Base-by-base conservation (phyloP, 2,797 vertebrate genomes). In the Otolemur crassicaudatus region DNA sequence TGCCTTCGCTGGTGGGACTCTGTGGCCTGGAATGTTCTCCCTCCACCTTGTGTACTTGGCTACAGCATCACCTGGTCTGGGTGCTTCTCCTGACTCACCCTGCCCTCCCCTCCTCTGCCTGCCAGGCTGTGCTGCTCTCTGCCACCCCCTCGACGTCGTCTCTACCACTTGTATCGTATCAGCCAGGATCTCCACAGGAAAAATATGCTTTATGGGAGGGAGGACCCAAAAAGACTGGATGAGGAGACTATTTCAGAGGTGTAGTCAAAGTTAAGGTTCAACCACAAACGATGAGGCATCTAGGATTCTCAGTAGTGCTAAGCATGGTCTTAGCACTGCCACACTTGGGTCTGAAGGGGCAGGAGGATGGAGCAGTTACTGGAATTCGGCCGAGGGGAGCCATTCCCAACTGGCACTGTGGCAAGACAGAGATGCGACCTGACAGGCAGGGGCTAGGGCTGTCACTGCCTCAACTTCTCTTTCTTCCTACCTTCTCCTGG, bases 11-110 rank as follows among this genome's bases (percentile, higher is more conserved):
- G 8, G 11, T 20, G n/a, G 29, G 31, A 16, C 60, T 56, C 4
- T 37, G 27, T 46, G 70, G 49, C 69, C 23, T 43, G n/a, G 87
- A 49, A 1, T 7, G 72, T 3, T 3, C 65, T 34, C 22, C 25
- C 31, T 58, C 29, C 63, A 25, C 34, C 60, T 77, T 90, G 84
- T 76, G 87, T 56, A 22, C 16, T 87, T 6, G 4, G 43, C 46
- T 19, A 20, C 23, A 63, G 31, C 23, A 31, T 94, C 31, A 7
- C 20, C 63, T 70, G 10, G 20, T 56, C 87, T 16, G 0, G 2
- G 77, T 70, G n/a, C 49, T 58, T 69, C 56, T 85, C n/a, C 85
- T 56, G 6, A 25, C 69, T 60, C 31, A 23, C 63, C 46, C 60
- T 40, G 4, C 17, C 2, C 61, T 63, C 22, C 40, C 53, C 67